Evolutionary conservation across 1,140 invertebrate genomes (phyloP), one percentile per base, ranked within the genome.

Genomic region (Drosophila kepulauana): DNA sequence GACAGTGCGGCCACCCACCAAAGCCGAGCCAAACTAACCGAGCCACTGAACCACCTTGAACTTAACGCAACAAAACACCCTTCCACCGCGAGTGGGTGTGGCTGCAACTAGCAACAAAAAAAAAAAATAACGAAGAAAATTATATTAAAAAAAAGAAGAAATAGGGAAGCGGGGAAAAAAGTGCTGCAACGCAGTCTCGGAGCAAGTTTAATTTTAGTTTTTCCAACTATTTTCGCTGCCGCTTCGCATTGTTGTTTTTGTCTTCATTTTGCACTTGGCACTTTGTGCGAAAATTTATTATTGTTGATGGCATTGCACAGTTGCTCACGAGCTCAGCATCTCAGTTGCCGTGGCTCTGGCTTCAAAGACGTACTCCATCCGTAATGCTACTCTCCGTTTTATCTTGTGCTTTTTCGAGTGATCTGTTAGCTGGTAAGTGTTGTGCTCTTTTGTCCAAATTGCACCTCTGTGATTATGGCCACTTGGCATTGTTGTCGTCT

Each of bases 381-480:
- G 30, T n/a, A 56, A 56, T 1, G n/a, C 11, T 54, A 8, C 16
- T 7, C 25, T 6, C 30, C 52, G 35, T 10, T 13, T 49, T 28
- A 25, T 35, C 46, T 48, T 54, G 15, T 49, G 30, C 58, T 30
- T 46, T 25, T 49, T 4, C 20, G 16, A 52, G 61, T 20, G 49
- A 33, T 49, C 20, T 35, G 20, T 5, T n/a, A 16, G 51, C 15
- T 63, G 49, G 49, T 46, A 63, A 63, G 68, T 56, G 57, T 58
- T 73, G 41, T 52, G 52, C 38, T 70, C 76, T 71, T 66, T 66
- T 63, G 48, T 65, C 58, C 66, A 87, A 87, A 87, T 88, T 88
- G 84, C 85, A 84, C 77, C 85, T 80, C 79, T 84, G 85, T 84
- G 84, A 88, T 87, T 84, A 88, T 84, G 67, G 85, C 84, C 80